These are phyloP conservation scores for Acropora tenuis DNA, from an alignment of 64 coral and sea anemone genomes.

Conservation along the genomic window DNA sequence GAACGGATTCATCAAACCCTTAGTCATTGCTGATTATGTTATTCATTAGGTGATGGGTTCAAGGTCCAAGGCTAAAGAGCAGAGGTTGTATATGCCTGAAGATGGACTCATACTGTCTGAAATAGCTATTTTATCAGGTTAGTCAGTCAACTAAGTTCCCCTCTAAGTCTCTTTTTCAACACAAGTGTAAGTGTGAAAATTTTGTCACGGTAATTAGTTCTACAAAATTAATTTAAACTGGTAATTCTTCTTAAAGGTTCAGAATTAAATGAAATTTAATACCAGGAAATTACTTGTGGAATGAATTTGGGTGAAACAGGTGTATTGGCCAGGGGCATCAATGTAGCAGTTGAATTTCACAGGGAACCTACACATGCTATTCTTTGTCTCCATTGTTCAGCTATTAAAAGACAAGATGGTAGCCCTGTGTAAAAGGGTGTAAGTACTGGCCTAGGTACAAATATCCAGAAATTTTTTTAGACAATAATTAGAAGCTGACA, in stretches of 20 bases:
- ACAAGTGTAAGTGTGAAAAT: too few species aligned
- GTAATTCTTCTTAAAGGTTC: neutral
- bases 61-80: constrained; percentile 63
- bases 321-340: neutral
- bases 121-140: constrained; percentile 78
- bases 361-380: too few species aligned
- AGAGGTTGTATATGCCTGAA: constrained; percentile 64
- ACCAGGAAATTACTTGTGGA: neutral
- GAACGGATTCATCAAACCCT: too few species aligned
- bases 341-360: too few species aligned
- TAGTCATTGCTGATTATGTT: neutral
- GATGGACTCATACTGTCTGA: constrained; percentile 75
- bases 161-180: neutral
- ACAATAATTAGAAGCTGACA: too few species aligned
- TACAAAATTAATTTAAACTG: neutral
- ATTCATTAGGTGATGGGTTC: constrained; percentile 46
- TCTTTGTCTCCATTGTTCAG: too few species aligned
- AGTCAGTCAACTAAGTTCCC: neutral
- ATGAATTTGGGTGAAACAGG: neutral
- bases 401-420: too few species aligned
- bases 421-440: too few species aligned
- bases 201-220: too few species aligned
- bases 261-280: neutral
- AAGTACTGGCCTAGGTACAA: too few species aligned
- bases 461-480: too few species aligned